Base-by-base conservation (phyloP, 2,797 vertebrate genomes). In the Ptychadena robeensis region DNA sequence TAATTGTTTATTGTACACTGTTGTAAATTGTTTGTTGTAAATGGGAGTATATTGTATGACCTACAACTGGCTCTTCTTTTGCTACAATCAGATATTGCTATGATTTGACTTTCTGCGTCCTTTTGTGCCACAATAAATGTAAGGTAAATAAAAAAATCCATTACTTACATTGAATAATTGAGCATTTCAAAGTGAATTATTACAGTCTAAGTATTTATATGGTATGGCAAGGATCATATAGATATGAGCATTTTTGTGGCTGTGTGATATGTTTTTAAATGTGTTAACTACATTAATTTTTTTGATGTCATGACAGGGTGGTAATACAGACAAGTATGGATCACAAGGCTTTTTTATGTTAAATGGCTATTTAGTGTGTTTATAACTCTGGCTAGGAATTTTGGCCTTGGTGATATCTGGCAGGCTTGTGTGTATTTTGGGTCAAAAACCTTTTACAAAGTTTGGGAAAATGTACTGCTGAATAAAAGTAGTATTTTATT, bases 311-410 rank as follows among this genome's bases (percentile, higher is more conserved):
- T 69, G 65, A 67, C 44, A 79, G 65, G 76, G 63, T 67, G 75
- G 65, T 59, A 65, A 79, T 57, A 68, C 76, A 59, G 76, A 79
- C 65, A 25, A 69, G 34, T 59, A 79, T 68, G 76, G 76, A 69
- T 69, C 76, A 69, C 66, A 48, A 57, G 31, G 66, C 40, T 68
- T 79, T n/a, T 79, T 67, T 57, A 69, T 57, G 31, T 34, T 68
- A 69, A 69, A 59, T 69, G 31, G 27, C 64, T 68, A 67, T 67
- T 78, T 78, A 67, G 44, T 66, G 53, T 79, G 66, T 79, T 69
- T 69, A 79, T 69, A 79, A 79, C 40, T 78, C 53, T 79, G 76
- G 76, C 76, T 69, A 59, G 65, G 76, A 69, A 79, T 69, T 32
- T 59, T 69, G 76, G 65, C 76, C 61, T 79, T 48, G 76, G 65